phyloP scores from a whole-genome alignment of 1,140 invertebrate species.

The Epicauta chinensis region DNA sequence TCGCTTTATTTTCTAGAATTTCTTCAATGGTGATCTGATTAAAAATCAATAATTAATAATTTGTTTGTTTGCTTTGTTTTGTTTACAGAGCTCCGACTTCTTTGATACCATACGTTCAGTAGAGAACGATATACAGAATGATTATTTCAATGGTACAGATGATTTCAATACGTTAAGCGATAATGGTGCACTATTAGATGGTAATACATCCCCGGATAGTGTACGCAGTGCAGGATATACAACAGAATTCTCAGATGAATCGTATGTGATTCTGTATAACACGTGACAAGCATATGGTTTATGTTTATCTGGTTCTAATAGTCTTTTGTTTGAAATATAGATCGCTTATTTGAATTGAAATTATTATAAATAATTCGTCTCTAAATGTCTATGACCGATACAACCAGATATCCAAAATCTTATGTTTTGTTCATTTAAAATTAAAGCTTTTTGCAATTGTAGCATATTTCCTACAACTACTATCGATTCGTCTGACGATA shows the following conservation, averaged over 20 bases:
- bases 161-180: slow-evolving; percentile 34
- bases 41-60: not conserved
- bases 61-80: not conserved
- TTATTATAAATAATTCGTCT: too few species aligned
- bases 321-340: too few species aligned
- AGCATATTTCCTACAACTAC: slow-evolving; percentile 20
- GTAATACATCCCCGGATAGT: slow-evolving; percentile 29
- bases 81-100: slow-evolving; percentile 40
- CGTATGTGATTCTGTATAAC: slow-evolving; percentile 1
- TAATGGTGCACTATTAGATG: slow-evolving; percentile 31
- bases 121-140: slow-evolving; percentile 34
- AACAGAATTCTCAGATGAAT: slow-evolving; percentile 21
- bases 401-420: too few species aligned
- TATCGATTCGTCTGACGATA: slow-evolving; percentile 24
- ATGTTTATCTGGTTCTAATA: not conserved
- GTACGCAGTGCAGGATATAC: slow-evolving; percentile 34
- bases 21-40: not conserved
- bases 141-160: slow-evolving; percentile 28
- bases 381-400: too few species aligned
- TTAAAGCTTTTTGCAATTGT: not conserved
- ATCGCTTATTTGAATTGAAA: too few species aligned
- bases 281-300: not conserved
- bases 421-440: too few species aligned
- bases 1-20: too few species aligned
- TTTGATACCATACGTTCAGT: slow-evolving; percentile 39